Base-by-base conservation (phyloP, 2,797 vertebrate genomes). In the Galaxias olidus region DNA sequence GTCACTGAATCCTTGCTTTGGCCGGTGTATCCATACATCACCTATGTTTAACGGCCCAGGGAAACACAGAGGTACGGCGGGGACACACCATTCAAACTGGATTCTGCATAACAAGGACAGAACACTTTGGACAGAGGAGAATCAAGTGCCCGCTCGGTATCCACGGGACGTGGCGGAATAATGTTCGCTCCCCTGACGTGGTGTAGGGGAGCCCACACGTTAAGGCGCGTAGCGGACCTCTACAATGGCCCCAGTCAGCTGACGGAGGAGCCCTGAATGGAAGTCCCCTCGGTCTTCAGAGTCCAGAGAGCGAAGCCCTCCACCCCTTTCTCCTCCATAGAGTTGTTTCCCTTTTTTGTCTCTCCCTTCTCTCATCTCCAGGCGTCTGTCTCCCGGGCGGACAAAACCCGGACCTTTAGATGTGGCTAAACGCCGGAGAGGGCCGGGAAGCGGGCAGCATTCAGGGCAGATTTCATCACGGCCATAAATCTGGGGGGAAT, bases 401-500 rank as follows among this genome's bases (percentile, higher is more conserved):
- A 90, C 92, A 94, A 94, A 94, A 88, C 84, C 84, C 10, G 46
- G 78, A 83, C 77, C 87, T 93, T 95, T 89, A 92, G 91, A 94
- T 87, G 89, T 90, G 83, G 88, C 87, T 88, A 91, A 94, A 95
- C 82, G 91, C 94, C 85, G 89, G 78, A 91, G 92, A 94, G 95
- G 95, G 91, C 81, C 88, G 90, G 90, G 73, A 91, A 93, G 89
- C 88, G 87, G 90, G 86, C 54, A 83, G 78, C 81, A 88, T 93
- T 95, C 84, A 88, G 85, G 66, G 80, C 88, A 20, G 84, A 94
- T 96, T 97, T 94, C 93, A 96, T 92, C 92, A 94, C 87, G 88
- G 89, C 89, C 91, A 97, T 97, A 97, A 97, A 98, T 97, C 95
- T 97, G 89, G 54, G 90, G 87, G 91, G 94, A 95, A 95, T 96